phyloP scores from a whole-genome alignment of 2,888 invertebrate species.

The Furcula furcula region DNA sequence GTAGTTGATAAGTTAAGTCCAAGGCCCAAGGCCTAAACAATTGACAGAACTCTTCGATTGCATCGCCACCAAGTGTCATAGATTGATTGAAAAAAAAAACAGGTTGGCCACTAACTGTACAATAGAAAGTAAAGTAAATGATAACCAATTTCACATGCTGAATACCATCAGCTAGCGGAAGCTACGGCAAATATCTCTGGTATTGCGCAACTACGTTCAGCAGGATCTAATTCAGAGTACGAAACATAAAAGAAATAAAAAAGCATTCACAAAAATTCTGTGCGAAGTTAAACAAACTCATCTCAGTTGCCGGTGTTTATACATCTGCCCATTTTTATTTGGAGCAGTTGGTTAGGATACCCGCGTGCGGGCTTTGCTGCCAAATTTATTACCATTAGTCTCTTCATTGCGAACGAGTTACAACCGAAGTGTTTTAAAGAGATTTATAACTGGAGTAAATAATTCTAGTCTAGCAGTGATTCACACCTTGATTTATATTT shows the following conservation, averaged over 20 bases:
- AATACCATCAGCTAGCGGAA: too few species aligned
- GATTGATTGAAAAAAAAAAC: too few species aligned
- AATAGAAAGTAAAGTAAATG: too few species aligned
- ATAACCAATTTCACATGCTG: too few species aligned
- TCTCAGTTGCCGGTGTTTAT: slow-evolving; percentile 30
- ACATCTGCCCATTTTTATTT: slow-evolving; percentile 39
- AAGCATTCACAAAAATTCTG: slow-evolving; percentile 15
- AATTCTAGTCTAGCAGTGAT: slow-evolving; percentile 31
- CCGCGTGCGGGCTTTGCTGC: slow-evolving; percentile 28
- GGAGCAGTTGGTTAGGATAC: slow-evolving; percentile 21
- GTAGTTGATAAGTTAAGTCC: too few species aligned
- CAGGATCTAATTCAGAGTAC: too few species aligned
- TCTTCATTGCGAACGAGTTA: slow-evolving; percentile 23
- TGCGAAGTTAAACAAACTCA: slow-evolving; percentile 23
- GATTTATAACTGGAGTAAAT: slow-evolving; percentile 44
- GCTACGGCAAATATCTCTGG: too few species aligned
- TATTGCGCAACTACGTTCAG: not conserved
- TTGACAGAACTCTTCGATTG: too few species aligned
- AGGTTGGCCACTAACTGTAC: too few species aligned
- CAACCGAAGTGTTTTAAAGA: slow-evolving; percentile 29
- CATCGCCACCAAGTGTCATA: too few species aligned
- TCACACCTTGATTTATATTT: slow-evolving; percentile 32
- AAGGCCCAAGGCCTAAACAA: too few species aligned
- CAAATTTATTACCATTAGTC: slow-evolving; percentile 42
- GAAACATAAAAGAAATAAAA: slow-evolving; percentile 16